Evolutionary conservation across 2,113 vertebrate species (phyloP), one percentile per base, ranked within the genome.

Genomic region (Eubucco bourcierii): DNA sequence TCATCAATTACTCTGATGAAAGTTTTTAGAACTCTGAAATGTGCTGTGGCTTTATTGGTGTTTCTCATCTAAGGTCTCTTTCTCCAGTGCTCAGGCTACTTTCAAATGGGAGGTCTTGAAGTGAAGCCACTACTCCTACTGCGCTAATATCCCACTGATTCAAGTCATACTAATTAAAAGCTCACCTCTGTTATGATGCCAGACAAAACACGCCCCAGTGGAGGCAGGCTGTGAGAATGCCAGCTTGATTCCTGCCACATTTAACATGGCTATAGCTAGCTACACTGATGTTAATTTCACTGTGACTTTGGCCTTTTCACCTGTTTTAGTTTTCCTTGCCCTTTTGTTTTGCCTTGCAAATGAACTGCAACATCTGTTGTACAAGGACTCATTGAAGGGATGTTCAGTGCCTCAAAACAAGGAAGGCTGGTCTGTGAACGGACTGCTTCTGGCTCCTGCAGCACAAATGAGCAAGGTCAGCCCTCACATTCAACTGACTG

Each of bases 71-170:
- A 64, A 41, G 44, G n/a, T 25, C 80, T 67, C 52, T 83, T 92
- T 72, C 53, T 74, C 65, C 31, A 47, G 29, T 1, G 5, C 72
- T 90, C 31, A n/a, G 58, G 6, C 41, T 92, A n/a, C 53, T 93
- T 93, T 92, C 74, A 60, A 82, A 76, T 67, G 37, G 55, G 75
- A 92, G 41, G 18, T 77, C 88, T 92, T 71, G 77, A 96, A 90
- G 55, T 12, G 28, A 37, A 95, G 67, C 78, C 64, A 67, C 84
- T 83, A 4, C 8, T 71, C 75, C 67, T 67, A 55, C 89, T 83
- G 65, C 80, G 79, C 72, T 0, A 0, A 50, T 67, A 94, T 47
- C 65, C 58, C 81, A 86, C 58, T 50, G 73, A 80, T 91, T 85
- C 80, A 80, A 71, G 72, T 89, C 76, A 25, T 19, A 53, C 79